Conservation (phyloP, 2,797 vertebrate genomes). For the Danio aesculapii region DNA sequence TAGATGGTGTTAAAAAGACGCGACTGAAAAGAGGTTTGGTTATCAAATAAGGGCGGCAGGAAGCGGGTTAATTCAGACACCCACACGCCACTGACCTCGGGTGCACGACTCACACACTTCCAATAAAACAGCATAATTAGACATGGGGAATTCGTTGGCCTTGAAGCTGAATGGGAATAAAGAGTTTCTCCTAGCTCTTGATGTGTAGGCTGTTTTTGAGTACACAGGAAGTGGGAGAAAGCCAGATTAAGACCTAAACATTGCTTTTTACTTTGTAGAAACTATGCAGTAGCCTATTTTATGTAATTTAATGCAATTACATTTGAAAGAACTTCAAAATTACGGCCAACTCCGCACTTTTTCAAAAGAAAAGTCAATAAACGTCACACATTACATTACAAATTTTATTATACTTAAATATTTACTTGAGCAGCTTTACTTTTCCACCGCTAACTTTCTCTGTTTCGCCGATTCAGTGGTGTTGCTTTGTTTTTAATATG, state of each 20-base stretch:
- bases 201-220: not conserved
- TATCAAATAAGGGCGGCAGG: not conserved
- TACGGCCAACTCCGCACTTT: too few relatives aligned
- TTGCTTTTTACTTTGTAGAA: not conserved
- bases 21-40: not conserved
- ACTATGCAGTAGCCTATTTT: too few relatives aligned
- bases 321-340: too few relatives aligned
- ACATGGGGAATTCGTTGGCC: not conserved
- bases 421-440: too few relatives aligned
- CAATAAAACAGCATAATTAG: constrained; percentile 6
- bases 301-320: too few relatives aligned
- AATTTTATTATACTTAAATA: too few relatives aligned
- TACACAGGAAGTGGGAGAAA: not conserved
- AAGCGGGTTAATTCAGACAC: not conserved
- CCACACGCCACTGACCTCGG: not conserved
- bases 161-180: not conserved
- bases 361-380: too few relatives aligned
- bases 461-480: too few relatives aligned
- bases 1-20: not conserved
- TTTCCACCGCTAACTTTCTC: too few relatives aligned
- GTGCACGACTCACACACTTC: not conserved
- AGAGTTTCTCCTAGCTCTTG: not conserved
- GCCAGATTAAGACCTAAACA: constrained; percentile 3
- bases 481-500: too few relatives aligned
- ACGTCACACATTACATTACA: too few relatives aligned